A percentile compares a stretch with the other conserved stretches of the same genome.
Evolutionary conservation across 2,113 vertebrate species (phyloP).

Genomic region (Psophia crepitans): DNA sequence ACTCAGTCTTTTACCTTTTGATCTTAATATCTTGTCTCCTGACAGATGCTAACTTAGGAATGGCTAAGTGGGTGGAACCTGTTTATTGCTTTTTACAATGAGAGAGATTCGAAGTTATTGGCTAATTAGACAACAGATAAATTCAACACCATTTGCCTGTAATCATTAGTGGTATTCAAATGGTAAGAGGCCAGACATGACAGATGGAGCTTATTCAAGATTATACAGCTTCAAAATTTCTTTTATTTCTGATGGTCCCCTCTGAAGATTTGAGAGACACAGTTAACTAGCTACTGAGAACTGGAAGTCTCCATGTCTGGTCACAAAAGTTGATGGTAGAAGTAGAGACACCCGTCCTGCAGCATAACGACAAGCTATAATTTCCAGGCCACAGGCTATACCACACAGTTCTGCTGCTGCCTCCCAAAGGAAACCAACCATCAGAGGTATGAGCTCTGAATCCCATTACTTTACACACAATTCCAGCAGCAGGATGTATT

Average conservation of each 20-base stretch:
- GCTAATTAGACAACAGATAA: slow-evolving; percentile 69
- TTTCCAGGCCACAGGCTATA: not conserved
- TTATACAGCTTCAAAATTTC: slow-evolving; percentile 4
- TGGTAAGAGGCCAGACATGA: slow-evolving; percentile 64
- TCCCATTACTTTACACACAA: fast-evolving
- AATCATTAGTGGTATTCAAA: slow-evolving; percentile 29
- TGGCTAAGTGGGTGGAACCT: not conserved
- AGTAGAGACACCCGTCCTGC: not conserved
- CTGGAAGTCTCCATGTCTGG: not conserved
- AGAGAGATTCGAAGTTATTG: slow-evolving; percentile 3
- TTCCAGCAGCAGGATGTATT: not conserved
- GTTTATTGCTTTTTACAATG: slow-evolving; percentile 37
- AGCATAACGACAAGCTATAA: not conserved
- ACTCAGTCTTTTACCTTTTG: not conserved
- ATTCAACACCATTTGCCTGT: slow-evolving; percentile 58
- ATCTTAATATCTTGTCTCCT: not conserved
- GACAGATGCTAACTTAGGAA: not conserved
- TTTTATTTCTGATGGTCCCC: not conserved
- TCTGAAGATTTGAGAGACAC: not conserved
- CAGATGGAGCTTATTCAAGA: slow-evolving; percentile 59
- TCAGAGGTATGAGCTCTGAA: not conserved
- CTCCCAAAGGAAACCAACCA: not conserved
- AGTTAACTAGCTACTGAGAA: not conserved
- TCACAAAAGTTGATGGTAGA: not conserved
- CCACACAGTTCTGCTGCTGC: fast-evolving